Conservation (phyloP, 2,888 invertebrate species). For the Pachliopta kotzebuea region DNA sequence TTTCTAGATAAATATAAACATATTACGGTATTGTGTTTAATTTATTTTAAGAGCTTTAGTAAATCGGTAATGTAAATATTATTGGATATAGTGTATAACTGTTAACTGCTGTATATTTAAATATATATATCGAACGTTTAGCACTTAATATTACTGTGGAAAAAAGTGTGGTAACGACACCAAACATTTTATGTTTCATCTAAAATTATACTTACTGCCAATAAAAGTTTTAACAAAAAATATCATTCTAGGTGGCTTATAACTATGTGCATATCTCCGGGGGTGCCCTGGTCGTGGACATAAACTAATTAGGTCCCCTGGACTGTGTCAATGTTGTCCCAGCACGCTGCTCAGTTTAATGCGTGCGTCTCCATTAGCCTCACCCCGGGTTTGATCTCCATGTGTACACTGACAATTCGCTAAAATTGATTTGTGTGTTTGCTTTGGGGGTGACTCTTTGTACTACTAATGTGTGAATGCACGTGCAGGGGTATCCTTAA, state of each 20-base stretch:
- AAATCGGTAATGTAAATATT: too few relatives aligned
- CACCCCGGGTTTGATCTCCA: slow-evolving; percentile 71
- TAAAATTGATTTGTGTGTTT: slow-evolving; percentile 76
- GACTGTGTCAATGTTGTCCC: slow-evolving; percentile 72
- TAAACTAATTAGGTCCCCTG: slow-evolving; percentile 78
- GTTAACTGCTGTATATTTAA: too few relatives aligned
- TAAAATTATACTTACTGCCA: too few relatives aligned
- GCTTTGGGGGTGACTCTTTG: slow-evolving; percentile 41
- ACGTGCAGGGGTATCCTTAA: slow-evolving; percentile 19
- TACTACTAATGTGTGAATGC: slow-evolving; percentile 19
- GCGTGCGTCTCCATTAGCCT: slow-evolving; percentile 78
- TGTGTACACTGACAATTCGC: slow-evolving; percentile 68
- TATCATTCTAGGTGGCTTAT: slow-evolving; percentile 36
- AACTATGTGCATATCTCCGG: slow-evolving; percentile 47
- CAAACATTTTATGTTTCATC: too few relatives aligned
- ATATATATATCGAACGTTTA: too few relatives aligned
- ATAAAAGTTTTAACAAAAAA: neutral
- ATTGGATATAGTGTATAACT: too few relatives aligned
- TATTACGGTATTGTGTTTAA: too few relatives aligned
- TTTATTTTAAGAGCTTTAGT: too few relatives aligned
- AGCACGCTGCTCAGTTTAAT: slow-evolving; percentile 75
- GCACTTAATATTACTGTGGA: too few relatives aligned
- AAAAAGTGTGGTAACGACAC: too few relatives aligned
- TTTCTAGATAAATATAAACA: too few relatives aligned
- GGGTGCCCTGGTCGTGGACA: slow-evolving; percentile 59